phyloP scores from a whole-genome alignment of 1,140 invertebrate species.

The Brachionus koreanus region DNA sequence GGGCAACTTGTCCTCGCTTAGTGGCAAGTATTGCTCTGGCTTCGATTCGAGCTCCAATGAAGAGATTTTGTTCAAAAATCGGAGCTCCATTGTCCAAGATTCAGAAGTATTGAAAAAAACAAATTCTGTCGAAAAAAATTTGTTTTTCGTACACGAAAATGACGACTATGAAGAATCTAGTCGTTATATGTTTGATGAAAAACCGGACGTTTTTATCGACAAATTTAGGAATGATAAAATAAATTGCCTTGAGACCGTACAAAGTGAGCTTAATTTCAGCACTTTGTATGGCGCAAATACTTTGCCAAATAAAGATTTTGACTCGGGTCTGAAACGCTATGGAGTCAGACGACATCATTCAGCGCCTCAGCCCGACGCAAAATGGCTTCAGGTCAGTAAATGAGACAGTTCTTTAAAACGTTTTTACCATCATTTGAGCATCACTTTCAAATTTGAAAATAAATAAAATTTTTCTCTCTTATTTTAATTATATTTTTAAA shows the following conservation, averaged over 20 bases:
- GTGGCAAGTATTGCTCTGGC: background rate
- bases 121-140: background rate
- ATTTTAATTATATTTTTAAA: no score
- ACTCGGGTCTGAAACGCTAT: slow-evolving; percentile 35
- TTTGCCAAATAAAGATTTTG: slow-evolving; percentile 15
- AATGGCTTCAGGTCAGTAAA: slow-evolving; percentile 30
- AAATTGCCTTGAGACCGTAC: background rate
- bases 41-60: background rate
- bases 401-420: background rate
- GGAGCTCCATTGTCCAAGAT: background rate
- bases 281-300: background rate
- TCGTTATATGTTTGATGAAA: background rate
- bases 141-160: slow-evolving; percentile 19
- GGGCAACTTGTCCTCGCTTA: background rate
- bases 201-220: background rate
- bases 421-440: background rate
- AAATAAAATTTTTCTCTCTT: no score
- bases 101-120: background rate
- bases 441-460: background rate
- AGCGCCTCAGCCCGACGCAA: slow-evolving; percentile 31
- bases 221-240: slow-evolving; percentile 3
- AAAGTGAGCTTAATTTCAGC: slow-evolving; percentile 4
- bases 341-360: slow-evolving; percentile 43
- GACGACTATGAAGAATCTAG: slow-evolving; percentile 3
- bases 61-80: background rate